Percentiles rank a stretch among this genome's conserved stretches.
These are phyloP conservation scores for Turnix velox DNA, from an alignment of 2,113 vertebrate species.

Conservation along the genomic window DNA sequence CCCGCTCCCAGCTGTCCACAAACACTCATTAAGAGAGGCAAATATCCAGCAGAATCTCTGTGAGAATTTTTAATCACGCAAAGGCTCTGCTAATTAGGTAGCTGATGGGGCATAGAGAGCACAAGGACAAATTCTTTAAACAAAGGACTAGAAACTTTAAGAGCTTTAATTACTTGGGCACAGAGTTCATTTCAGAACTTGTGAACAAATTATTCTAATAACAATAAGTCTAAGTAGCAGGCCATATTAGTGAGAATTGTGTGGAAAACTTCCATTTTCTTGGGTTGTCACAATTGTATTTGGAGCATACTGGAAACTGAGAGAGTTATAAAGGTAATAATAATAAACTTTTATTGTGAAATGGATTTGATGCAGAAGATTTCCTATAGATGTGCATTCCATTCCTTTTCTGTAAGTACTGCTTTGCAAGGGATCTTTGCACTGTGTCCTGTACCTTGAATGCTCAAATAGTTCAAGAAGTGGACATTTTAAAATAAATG, in stretches of 20 bases:
- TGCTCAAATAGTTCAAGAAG: accelerated
- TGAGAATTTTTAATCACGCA: slow-evolving; percentile 99
- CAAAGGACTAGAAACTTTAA: slow-evolving; percentile 99
- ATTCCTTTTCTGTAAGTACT: background rate
- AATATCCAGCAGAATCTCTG: slow-evolving; percentile 98
- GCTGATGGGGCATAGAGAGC: slow-evolving; percentile 99
- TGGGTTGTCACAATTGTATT: slow-evolving; percentile 75
- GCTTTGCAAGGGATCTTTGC: background rate
- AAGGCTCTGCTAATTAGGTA: slow-evolving; percentile 99
- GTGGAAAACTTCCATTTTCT: slow-evolving; percentile 87
- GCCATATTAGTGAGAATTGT: slow-evolving; percentile 82
- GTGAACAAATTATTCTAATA: slow-evolving; percentile 97
- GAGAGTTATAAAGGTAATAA: background rate
- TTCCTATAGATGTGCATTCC: background rate
- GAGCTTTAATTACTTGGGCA: slow-evolving; percentile 99
- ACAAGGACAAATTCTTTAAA: slow-evolving; percentile 99
- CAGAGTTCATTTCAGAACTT: slow-evolving; percentile 99
- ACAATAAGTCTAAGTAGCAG: slow-evolving; percentile 91
- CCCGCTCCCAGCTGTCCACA: slow-evolving; percentile 99
- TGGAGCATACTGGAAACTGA: background rate
- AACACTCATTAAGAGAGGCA: slow-evolving; percentile 99
- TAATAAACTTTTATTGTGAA: slow-evolving; percentile 27
- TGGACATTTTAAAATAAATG: background rate
- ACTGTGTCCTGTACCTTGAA: background rate
- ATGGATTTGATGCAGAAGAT: slow-evolving; percentile 12